Conservation (phyloP, 2,797 vertebrate species). For the Varecia variegata region DNA sequence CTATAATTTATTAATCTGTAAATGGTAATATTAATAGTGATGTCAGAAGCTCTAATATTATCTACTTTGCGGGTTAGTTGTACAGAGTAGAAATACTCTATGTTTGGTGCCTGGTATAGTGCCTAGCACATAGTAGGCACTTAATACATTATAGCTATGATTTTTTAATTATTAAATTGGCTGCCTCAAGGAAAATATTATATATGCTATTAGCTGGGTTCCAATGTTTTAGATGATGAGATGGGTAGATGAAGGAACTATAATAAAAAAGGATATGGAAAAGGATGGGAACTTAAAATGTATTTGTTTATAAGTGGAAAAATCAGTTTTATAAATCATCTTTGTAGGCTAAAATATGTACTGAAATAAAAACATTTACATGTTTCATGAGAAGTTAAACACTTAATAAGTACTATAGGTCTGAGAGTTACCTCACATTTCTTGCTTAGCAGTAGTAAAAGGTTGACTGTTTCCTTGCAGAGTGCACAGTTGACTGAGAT, state of each 20-base stretch:
- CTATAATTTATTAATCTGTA: neutral
- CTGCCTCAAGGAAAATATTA: neutral
- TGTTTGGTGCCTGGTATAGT: neutral
- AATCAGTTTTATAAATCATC: neutral
- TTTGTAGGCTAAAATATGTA: neutral
- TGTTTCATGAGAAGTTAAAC: conserved; percentile 3
- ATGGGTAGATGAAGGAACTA: neutral
- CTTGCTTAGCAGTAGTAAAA: conserved; percentile 42
- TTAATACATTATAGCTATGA: conserved; percentile 16
- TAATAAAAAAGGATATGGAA: neutral
- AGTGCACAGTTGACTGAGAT: conserved; percentile 95
- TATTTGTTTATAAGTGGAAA: conserved; percentile 20
- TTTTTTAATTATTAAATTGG: conserved; percentile 43
- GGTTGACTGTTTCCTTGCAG: conserved; percentile 83
- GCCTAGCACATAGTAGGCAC: neutral
- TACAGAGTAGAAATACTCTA: conserved; percentile 9
- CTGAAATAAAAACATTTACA: neutral
- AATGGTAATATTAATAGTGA: neutral
- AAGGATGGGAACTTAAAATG: neutral
- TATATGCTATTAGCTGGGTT: conserved; percentile 6
- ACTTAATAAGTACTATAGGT: neutral
- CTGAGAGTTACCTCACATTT: neutral
- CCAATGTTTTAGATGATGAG: neutral
- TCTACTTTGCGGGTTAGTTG: neutral
- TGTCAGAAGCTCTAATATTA: conserved; percentile 8